phyloP scores from a whole-genome alignment of 2,888 invertebrate species.

The Drosophila anomelani region DNA sequence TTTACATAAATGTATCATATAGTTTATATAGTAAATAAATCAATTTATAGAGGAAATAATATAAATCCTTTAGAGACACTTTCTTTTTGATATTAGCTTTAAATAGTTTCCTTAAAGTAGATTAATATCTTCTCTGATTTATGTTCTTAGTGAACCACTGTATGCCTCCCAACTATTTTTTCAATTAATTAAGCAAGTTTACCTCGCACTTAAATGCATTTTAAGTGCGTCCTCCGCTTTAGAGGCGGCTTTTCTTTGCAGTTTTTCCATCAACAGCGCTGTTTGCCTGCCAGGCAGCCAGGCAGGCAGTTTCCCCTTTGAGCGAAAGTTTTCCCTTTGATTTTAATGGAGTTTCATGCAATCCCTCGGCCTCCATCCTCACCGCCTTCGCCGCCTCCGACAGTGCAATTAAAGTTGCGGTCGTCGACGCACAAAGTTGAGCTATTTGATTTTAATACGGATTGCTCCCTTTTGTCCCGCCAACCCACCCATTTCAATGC shows the following conservation, averaged over 20 bases:
- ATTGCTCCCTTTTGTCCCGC: conserved; percentile 4
- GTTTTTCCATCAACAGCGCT: conserved; percentile 3
- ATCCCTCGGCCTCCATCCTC: conserved; percentile 5
- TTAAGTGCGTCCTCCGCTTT: conserved; percentile 57
- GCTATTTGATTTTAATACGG: conserved; percentile 46
- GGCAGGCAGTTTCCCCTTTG: conserved; percentile 52
- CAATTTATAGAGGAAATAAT: not conserved
- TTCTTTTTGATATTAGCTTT: not conserved
- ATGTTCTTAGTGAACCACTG: not conserved
- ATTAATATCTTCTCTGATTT: not conserved
- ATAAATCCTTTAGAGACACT: not conserved
- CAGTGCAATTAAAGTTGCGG: conserved; percentile 50
- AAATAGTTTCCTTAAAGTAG: not conserved
- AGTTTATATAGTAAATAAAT: not conserved
- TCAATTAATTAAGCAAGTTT: conserved; percentile 77
- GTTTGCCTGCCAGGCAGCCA: not conserved
- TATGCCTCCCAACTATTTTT: conserved; percentile 54
- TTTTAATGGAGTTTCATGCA: conserved; percentile 52
- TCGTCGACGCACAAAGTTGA: conserved; percentile 37
- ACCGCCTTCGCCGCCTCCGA: not conserved
- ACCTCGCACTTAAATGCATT: conserved; percentile 60
- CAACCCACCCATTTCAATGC: conserved; percentile 1
- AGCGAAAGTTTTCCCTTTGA: conserved; percentile 52
- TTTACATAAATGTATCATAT: not conserved
- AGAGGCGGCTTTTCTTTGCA: conserved; percentile 37